Evolutionary conservation across 2,113 vertebrate genomes (phyloP).

Genomic region (Elephas maximus): DNA sequence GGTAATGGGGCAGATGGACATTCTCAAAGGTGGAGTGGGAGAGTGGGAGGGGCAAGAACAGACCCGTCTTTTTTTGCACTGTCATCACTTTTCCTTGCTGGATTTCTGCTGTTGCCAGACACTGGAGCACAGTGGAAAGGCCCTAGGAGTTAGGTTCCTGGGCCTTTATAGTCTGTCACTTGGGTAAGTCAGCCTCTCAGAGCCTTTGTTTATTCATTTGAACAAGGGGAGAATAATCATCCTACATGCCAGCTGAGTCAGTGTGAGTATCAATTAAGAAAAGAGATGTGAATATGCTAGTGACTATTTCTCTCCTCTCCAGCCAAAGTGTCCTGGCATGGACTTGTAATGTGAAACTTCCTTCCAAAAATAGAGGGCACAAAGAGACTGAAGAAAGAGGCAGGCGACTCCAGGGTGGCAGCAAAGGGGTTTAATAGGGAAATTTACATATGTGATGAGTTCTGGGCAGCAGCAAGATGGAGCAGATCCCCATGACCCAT

Average conservation of each 20-base stretch:
- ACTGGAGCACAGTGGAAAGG: not conserved
- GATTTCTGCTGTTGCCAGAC: not conserved
- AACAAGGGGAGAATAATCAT: not conserved
- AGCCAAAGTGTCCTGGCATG: not conserved
- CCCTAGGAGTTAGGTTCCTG: accelerated
- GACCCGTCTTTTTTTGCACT: accelerated
- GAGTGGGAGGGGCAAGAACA: not conserved
- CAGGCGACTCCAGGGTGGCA: too few species aligned
- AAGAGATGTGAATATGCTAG: too few species aligned
- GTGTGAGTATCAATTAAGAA: not conserved
- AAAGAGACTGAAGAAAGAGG: too few species aligned
- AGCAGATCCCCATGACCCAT: too few species aligned
- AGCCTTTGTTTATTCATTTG: not conserved
- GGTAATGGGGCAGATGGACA: not conserved
- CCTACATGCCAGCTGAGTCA: not conserved
- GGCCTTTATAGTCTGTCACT: not conserved
- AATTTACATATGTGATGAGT: too few species aligned
- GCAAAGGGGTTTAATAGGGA: too few species aligned
- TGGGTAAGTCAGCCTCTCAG: not conserved
- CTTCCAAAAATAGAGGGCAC: too few species aligned
- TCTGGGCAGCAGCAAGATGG: too few species aligned
- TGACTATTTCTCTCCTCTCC: not conserved
- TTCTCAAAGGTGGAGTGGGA: not conserved
- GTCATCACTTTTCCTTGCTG: not conserved
- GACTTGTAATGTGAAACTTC: too few species aligned